Evolutionary conservation across 2,888 invertebrate genomes (phyloP).

Genomic region (Andrena chrysosceles): DNA sequence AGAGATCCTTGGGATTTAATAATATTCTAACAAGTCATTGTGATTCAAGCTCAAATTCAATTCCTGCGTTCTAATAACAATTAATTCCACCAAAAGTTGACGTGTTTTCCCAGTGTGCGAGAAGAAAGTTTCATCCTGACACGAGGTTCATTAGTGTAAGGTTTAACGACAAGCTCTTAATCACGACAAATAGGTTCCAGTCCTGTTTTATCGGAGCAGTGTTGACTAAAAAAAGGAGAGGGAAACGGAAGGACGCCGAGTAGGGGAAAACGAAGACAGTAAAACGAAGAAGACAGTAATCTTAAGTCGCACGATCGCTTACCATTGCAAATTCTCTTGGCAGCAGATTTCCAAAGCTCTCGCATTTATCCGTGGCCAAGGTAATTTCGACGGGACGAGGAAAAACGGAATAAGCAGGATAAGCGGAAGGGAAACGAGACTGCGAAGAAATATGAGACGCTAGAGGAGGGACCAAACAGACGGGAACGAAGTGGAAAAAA

Average conservation of each 20-base stretch:
- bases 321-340: slow-evolving; percentile 66
- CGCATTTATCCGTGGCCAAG: slow-evolving; percentile 59
- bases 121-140: neutral
- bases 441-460: slow-evolving; percentile 39
- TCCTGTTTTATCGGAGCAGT: neutral
- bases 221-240: neutral
- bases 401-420: slow-evolving; percentile 47
- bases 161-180: neutral
- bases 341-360: slow-evolving; percentile 54
- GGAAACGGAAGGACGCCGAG: neutral
- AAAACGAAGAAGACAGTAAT: slow-evolving; percentile 1
- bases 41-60: no score
- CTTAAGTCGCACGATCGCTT: slow-evolving; percentile 61
- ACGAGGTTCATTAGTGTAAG: neutral
- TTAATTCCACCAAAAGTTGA: neutral
- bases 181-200: slow-evolving; percentile 3
- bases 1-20: no score
- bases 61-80: no score
- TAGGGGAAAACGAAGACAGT: neutral
- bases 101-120: neutral
- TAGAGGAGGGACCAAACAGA: slow-evolving; percentile 9
- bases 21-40: no score
- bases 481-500: slow-evolving; percentile 43
- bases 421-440: slow-evolving; percentile 37
- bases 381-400: slow-evolving; percentile 50